Evolutionary conservation across 2,113 vertebrate genomes (phyloP).

Genomic region (Rostratula benghalensis): DNA sequence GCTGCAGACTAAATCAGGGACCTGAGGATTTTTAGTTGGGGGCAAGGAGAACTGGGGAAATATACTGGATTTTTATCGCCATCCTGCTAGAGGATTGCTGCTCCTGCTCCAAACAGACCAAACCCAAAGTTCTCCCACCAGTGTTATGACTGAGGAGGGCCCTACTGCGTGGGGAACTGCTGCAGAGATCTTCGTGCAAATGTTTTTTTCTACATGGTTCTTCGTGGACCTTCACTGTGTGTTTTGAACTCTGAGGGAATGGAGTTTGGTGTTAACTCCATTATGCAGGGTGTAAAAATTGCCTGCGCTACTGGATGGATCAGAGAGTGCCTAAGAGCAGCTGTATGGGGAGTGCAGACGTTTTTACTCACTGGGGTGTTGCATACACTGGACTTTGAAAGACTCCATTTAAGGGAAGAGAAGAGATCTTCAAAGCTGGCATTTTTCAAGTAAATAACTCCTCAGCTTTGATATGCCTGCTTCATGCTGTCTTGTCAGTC

Average conservation of each 20-base stretch:
- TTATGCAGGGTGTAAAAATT: slow-evolving; percentile 3
- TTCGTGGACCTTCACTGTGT: neutral
- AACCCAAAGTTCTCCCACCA: neutral
- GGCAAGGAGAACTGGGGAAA: neutral
- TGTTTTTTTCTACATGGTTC: neutral
- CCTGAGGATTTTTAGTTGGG: neutral
- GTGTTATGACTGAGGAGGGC: neutral
- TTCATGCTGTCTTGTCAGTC: slow-evolving; percentile 40
- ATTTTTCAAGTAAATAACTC: slow-evolving; percentile 63
- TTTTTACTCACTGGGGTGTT: slow-evolving; percentile 31
- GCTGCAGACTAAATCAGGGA: neutral
- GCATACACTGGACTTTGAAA: slow-evolving; percentile 41
- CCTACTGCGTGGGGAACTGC: neutral
- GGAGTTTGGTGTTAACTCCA: neutral
- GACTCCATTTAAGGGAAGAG: neutral
- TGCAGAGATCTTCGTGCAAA: neutral
- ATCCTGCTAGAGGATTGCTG: neutral
- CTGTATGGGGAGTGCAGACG: neutral
- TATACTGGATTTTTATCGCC: neutral
- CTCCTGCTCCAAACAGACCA: neutral
- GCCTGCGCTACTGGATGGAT: neutral
- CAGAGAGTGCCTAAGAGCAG: neutral
- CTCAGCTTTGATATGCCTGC: slow-evolving; percentile 48
- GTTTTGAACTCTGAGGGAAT: neutral
- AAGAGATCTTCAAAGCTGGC: slow-evolving; percentile 31